A percentile compares a stretch with the other conserved stretches of the same genome.
Evolutionary conservation across 2,113 vertebrate species (phyloP).

Genomic region (Heterotilapia buettikoferi): DNA sequence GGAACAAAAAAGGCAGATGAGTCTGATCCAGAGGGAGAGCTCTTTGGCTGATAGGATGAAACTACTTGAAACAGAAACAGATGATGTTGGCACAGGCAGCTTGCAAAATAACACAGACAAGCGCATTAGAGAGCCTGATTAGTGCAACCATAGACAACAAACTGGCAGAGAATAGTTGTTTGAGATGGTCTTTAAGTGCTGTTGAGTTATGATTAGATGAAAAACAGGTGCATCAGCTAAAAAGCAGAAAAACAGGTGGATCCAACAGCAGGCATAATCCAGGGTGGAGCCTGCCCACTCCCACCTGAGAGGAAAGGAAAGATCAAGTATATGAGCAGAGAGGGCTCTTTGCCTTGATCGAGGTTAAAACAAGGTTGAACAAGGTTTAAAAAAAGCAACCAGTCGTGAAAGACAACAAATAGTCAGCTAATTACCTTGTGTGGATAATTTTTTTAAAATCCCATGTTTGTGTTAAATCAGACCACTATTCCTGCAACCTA

Average conservation of each 20-base stretch:
- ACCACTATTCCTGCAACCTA: background rate
- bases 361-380: background rate
- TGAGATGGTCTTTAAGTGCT: background rate
- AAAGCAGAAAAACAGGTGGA: background rate
- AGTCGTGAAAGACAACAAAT: background rate
- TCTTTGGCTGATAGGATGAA: background rate
- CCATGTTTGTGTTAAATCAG: background rate
- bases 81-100: background rate
- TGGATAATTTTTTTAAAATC: background rate
- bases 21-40: background rate
- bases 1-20: background rate
- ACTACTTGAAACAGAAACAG: background rate
- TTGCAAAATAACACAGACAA: background rate
- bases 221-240: background rate
- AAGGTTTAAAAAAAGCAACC: background rate
- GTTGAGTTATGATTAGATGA: background rate
- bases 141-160: background rate
- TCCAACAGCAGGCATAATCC: background rate
- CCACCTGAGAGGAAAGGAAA: background rate
- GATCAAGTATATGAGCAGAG: background rate
- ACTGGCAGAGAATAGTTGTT: background rate
- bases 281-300: background rate
- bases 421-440: background rate
- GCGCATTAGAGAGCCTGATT: background rate
- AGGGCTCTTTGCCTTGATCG: background rate